phyloP scores from a whole-genome alignment of 2,113 vertebrate genomes.

The Phaetusa simplex region DNA sequence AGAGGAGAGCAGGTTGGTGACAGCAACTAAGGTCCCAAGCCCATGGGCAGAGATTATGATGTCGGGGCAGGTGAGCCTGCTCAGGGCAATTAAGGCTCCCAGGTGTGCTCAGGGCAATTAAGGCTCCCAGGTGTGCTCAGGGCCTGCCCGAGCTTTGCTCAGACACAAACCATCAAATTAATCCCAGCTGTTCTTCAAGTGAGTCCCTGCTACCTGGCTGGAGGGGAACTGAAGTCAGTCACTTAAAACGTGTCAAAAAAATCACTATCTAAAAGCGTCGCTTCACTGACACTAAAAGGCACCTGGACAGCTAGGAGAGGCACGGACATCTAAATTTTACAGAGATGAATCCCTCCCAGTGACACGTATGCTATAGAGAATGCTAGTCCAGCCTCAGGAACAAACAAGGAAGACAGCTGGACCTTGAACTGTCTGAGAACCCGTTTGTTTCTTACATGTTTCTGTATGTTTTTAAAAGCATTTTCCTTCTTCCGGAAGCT shows the following conservation, averaged over 20 bases:
- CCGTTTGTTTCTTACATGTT: not conserved
- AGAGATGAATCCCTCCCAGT: not conserved
- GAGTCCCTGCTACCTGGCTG: not conserved
- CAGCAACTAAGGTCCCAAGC: not conserved
- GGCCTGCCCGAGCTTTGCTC: not conserved
- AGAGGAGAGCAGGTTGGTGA: not conserved
- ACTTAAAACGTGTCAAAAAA: not conserved
- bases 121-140: not conserved
- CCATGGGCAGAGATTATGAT: accelerated
- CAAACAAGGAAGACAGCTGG: not conserved
- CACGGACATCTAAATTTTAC: not conserved
- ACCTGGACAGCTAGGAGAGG: not conserved
- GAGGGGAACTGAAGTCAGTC: not conserved
- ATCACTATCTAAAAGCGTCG: not conserved
- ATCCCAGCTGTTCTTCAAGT: not conserved
- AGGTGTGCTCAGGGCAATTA: not conserved
- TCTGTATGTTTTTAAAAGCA: not conserved
- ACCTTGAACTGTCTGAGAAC: not conserved
- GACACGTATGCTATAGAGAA: not conserved
- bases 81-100: not conserved
- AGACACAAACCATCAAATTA: not conserved
- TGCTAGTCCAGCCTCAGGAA: not conserved
- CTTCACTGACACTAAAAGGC: not conserved
- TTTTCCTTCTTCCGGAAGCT: not conserved
- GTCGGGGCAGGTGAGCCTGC: not conserved